Percentiles rank a stretch among this genome's conserved stretches.
Evolutionary conservation across 2,113 vertebrate genomes (phyloP).

Genomic region (Ginglymostoma cirratum): DNA sequence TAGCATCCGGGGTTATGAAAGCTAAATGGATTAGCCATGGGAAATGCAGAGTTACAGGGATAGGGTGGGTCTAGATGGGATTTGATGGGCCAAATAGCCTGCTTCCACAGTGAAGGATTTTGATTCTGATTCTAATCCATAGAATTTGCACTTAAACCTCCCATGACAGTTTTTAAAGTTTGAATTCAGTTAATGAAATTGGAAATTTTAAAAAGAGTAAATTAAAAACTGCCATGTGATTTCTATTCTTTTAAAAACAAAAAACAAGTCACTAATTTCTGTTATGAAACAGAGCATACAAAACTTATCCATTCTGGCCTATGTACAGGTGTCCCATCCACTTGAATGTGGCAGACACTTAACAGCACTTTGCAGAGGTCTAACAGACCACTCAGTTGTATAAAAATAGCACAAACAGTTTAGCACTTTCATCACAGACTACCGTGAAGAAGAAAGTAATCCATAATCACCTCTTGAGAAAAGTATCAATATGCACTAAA

Average conservation of each 20-base stretch:
- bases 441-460: neutral
- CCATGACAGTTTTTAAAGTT: neutral
- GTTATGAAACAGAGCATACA: neutral
- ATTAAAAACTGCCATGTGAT: neutral
- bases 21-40: no score
- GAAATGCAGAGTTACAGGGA: no score
- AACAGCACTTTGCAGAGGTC: neutral
- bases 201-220: neutral
- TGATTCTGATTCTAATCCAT: neutral
- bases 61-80: no score
- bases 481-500: neutral
- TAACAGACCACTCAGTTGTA: neutral
- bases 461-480: neutral
- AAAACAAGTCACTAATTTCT: neutral
- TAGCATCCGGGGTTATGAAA: no score
- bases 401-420: neutral
- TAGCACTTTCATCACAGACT: neutral
- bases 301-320: neutral
- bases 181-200: neutral
- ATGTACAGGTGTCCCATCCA: neutral
- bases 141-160: neutral
- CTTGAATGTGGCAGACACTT: neutral
- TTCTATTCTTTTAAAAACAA: no score
- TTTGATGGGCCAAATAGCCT: no score
- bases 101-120: no score